Evolutionary conservation across 2,797 vertebrate genomes (phyloP).

Genomic region (Eospalax fontanierii): DNA sequence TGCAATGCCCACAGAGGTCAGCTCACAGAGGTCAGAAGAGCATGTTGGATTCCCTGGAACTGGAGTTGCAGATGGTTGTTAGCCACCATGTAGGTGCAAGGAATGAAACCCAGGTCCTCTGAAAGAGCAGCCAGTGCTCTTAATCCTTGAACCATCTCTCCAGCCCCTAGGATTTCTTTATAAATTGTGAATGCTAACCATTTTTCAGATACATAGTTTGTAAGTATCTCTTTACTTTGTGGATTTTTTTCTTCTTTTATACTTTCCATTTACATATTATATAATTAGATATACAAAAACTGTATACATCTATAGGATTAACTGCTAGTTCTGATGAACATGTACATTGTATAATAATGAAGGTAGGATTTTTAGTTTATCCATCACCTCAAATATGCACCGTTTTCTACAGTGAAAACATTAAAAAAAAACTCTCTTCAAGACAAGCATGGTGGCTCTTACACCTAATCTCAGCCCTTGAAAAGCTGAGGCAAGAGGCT

Average conservation of each 20-base stretch:
- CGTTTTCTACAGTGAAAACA: not conserved
- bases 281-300: not conserved
- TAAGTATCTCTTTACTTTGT: constrained; percentile 1
- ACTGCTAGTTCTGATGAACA: not conserved
- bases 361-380: not conserved
- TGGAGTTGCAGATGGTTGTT: too few species aligned
- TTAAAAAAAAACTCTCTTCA: not conserved
- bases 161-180: not conserved
- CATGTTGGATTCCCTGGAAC: too few species aligned
- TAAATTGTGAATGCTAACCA: not conserved
- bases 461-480: not conserved
- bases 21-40: too few species aligned
- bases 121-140: too few species aligned
- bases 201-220: not conserved
- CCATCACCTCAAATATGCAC: not conserved
- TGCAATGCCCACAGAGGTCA: too few species aligned
- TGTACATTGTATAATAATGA: not conserved
- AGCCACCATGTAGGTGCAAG: too few species aligned
- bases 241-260: not conserved
- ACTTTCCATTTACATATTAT: too few species aligned
- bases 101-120: too few species aligned
- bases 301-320: not conserved
- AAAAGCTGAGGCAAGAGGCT: not conserved
- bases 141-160: too few species aligned
- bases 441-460: not conserved